Conservation (phyloP, 2,888 invertebrate species). For the Prionchulus punctatus region DNA sequence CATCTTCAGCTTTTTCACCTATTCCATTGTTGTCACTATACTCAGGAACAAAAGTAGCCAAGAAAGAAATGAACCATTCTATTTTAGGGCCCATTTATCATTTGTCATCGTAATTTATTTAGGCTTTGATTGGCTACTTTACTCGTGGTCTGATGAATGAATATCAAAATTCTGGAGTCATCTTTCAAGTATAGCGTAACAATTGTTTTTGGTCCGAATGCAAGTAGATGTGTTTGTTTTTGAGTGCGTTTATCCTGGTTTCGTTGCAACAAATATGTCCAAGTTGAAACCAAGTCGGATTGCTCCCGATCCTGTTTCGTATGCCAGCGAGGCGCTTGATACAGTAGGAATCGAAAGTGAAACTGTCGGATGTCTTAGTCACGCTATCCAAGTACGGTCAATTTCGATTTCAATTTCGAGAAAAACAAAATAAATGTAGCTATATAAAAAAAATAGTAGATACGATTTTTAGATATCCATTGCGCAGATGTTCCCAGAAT, state of each 20-base stretch:
- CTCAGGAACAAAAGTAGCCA: conserved; percentile 74
- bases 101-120: background rate
- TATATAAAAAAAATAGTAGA: too few species aligned
- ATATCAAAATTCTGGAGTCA: background rate
- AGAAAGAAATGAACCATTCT: too few species aligned
- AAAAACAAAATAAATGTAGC: too few species aligned
- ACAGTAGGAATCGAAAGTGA: conserved; percentile 23
- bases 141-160: background rate
- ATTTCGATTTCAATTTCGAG: too few species aligned
- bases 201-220: background rate
- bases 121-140: background rate
- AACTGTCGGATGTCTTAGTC: conserved; percentile 30
- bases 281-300: conserved; percentile 6
- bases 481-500: too few species aligned
- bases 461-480: too few species aligned
- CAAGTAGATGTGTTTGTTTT: too few species aligned
- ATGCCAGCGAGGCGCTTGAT: conserved; percentile 24
- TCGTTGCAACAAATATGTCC: conserved; percentile 62
- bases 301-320: conserved; percentile 24
- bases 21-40: conserved; percentile 68
- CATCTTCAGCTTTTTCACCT: conserved; percentile 59
- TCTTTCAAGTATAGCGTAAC: background rate
- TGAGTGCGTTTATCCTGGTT: conserved; percentile 68
- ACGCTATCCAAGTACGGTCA: conserved; percentile 31
- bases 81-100: background rate